phyloP scores from a whole-genome alignment of 2,113 vertebrate genomes.

The Macrotus californicus region DNA sequence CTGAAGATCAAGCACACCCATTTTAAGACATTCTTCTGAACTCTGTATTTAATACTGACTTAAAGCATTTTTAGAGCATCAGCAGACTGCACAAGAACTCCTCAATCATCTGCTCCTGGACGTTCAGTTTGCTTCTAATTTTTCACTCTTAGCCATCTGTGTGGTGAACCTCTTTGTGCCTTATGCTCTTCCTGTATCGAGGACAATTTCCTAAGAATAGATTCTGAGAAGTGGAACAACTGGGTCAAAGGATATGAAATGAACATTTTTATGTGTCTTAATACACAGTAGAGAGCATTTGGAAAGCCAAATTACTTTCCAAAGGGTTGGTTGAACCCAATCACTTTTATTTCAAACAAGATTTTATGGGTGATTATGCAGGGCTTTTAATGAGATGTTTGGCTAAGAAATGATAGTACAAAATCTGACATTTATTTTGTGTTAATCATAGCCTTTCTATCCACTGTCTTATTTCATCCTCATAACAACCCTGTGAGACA shows the following conservation, averaged over 20 bases:
- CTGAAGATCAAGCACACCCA: no score
- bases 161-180: not conserved
- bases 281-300: slow-evolving; percentile 49
- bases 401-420: slow-evolving; percentile 65
- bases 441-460: slow-evolving; percentile 59
- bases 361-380: slow-evolving; percentile 73
- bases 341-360: slow-evolving; percentile 67
- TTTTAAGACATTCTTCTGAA: not conserved
- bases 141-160: not conserved
- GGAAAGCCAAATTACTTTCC: slow-evolving; percentile 67
- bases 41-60: not conserved
- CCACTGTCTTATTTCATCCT: slow-evolving; percentile 58
- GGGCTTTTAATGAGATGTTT: slow-evolving; percentile 72
- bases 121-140: not conserved
- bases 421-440: slow-evolving; percentile 65
- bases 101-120: not conserved
- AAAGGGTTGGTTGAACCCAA: slow-evolving; percentile 69
- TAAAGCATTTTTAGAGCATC: not conserved
- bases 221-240: slow-evolving; percentile 60
- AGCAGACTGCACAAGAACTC: not conserved
- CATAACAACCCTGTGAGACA: not conserved
- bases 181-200: not conserved
- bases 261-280: slow-evolving; percentile 59
- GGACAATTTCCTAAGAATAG: slow-evolving; percentile 65
- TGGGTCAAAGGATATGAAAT: slow-evolving; percentile 60